Evolutionary conservation across 2,797 vertebrate genomes (phyloP).

Genomic region (Sebastes diploproa): DNA sequence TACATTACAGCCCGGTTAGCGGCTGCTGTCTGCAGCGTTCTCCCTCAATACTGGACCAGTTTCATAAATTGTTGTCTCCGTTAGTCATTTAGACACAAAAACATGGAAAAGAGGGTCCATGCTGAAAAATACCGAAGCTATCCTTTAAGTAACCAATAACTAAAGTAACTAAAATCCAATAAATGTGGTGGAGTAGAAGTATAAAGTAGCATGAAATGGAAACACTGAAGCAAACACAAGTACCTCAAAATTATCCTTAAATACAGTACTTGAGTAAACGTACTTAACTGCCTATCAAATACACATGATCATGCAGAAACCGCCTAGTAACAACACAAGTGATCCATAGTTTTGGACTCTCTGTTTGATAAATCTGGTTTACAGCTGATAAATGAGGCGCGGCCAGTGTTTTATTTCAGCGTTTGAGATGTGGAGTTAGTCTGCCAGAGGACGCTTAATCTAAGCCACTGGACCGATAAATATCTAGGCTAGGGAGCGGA

Average conservation of each 20-base stretch:
- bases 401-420: background rate
- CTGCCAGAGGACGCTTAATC: background rate
- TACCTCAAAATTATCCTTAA: fast-evolving
- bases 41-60: too few species aligned
- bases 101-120: too few species aligned
- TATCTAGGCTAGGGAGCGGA: background rate
- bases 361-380: background rate
- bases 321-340: background rate
- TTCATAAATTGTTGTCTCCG: too few species aligned
- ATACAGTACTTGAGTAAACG: fast-evolving
- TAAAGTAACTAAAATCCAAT: background rate
- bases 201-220: too few species aligned
- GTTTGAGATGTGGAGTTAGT: background rate
- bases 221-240: too few species aligned
- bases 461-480: background rate
- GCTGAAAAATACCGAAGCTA: too few species aligned
- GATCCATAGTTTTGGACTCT: background rate
- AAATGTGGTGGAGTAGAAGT: background rate
- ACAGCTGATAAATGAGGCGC: background rate
- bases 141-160: background rate
- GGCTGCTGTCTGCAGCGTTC: fast-evolving
- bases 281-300: background rate
- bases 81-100: too few species aligned
- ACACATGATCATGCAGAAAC: background rate
- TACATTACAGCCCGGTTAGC: too few species aligned